Evolutionary conservation across 2,113 vertebrate genomes (phyloP).

Genomic region (Rutilus rutilus): DNA sequence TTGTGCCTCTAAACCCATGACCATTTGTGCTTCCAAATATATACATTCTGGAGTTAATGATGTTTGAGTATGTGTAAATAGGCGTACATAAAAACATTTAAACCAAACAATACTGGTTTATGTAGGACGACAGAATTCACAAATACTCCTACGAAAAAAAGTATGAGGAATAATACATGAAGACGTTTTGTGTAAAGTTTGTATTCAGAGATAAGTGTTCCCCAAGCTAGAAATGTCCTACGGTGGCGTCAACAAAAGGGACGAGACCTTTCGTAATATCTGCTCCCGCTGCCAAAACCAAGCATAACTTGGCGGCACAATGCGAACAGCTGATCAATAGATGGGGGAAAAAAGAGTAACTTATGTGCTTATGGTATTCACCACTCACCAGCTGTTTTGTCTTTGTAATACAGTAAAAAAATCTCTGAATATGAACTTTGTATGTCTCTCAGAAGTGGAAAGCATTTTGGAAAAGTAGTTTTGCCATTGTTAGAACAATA

Average conservation of each 20-base stretch:
- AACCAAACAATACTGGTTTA: not conserved
- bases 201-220: not conserved
- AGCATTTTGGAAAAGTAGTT: not conserved
- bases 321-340: not conserved
- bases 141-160: not conserved
- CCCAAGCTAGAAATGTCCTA: not conserved
- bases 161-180: not conserved
- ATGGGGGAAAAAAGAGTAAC: not conserved
- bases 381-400: slow-evolving; percentile 12
- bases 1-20: no score
- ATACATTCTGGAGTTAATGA: not conserved
- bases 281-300: not conserved
- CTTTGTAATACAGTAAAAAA: not conserved
- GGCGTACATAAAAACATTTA: not conserved
- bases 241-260: not conserved
- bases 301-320: not conserved
- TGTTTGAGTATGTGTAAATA: not conserved
- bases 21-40: not conserved
- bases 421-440: not conserved
- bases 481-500: not conserved
- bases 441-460: not conserved
- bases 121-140: not conserved
- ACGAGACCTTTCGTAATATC: not conserved
- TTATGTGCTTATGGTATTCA: not conserved
- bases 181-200: not conserved